These are phyloP conservation scores for Gymnarchus niloticus DNA, from an alignment of 2,113 vertebrate species.

Conservation along the genomic window DNA sequence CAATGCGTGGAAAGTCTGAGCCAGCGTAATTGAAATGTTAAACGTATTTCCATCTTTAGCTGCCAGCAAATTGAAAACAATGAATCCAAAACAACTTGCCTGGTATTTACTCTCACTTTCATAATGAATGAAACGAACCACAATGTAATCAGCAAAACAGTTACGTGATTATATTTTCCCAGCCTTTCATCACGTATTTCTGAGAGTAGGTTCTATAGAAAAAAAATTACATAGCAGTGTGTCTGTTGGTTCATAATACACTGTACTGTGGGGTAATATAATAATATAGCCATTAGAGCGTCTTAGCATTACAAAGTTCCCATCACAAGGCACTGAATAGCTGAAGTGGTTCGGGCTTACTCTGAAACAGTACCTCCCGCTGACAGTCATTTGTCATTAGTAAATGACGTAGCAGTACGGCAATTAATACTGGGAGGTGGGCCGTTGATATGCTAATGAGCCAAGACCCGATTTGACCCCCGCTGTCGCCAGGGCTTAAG, in stretches of 20 bases:
- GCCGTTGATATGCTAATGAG: slow-evolving; percentile 11
- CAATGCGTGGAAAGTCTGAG: slow-evolving; percentile 35
- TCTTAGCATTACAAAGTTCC: background rate
- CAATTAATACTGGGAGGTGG: background rate
- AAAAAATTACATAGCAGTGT: background rate
- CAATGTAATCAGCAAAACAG: background rate
- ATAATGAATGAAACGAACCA: background rate
- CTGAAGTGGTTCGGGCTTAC: background rate
- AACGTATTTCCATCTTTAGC: slow-evolving; percentile 36
- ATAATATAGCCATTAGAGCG: background rate
- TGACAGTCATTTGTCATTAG: slow-evolving; percentile 1
- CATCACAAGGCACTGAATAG: background rate
- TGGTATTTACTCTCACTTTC: background rate
- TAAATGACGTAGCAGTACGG: background rate
- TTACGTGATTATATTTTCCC: background rate
- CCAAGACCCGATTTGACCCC: background rate
- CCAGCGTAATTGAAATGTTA: slow-evolving; percentile 40
- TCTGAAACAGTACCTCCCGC: background rate
- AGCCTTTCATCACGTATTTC: background rate
- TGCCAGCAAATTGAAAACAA: slow-evolving; percentile 37
- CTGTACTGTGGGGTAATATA: background rate
- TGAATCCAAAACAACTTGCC: slow-evolving; percentile 29
- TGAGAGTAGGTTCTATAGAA: background rate
- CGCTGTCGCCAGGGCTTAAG: background rate
- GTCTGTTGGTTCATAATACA: background rate